Conservation (phyloP, 2,888 invertebrate genomes). For the Acrocyrtus sp. region DNA sequence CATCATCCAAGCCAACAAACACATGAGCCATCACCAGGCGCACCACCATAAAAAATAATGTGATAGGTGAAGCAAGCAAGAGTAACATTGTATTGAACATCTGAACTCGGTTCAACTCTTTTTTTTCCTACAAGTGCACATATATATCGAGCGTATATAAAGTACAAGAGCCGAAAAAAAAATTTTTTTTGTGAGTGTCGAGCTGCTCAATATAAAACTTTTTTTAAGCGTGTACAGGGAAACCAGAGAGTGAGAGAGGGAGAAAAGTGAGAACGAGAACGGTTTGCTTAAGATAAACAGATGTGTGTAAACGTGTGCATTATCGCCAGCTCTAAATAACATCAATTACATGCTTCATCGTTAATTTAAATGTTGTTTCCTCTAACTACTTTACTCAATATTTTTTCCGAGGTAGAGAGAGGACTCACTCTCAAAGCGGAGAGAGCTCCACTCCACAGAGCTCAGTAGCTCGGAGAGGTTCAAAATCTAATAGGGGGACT, state of each 20-base stretch:
- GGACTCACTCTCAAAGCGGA: too few relatives aligned
- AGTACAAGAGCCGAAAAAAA: too few relatives aligned
- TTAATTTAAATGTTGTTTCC: conserved; percentile 51
- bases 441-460: too few relatives aligned
- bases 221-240: background rate
- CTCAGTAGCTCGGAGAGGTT: too few relatives aligned
- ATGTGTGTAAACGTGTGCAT: conserved; percentile 47
- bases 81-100: background rate
- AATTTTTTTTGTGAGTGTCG: background rate
- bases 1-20: background rate
- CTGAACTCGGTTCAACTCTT: too few relatives aligned
- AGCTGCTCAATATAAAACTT: background rate
- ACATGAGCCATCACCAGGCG: background rate
- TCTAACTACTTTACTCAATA: conserved; percentile 37
- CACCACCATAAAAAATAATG: background rate
- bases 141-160: too few relatives aligned
- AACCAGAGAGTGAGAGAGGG: background rate
- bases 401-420: conserved; percentile 3
- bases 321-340: conserved; percentile 47
- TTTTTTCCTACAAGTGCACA: too few relatives aligned
- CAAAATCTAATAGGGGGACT: too few relatives aligned
- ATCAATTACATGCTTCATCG: conserved; percentile 51
- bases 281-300: conserved; percentile 42
- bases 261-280: conserved; percentile 44
- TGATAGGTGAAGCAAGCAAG: background rate